Percentiles rank a stretch among this genome's conserved stretches.
Evolutionary conservation across 1,140 invertebrate species (phyloP).

Genomic region (Hylaeus volcanicus): DNA sequence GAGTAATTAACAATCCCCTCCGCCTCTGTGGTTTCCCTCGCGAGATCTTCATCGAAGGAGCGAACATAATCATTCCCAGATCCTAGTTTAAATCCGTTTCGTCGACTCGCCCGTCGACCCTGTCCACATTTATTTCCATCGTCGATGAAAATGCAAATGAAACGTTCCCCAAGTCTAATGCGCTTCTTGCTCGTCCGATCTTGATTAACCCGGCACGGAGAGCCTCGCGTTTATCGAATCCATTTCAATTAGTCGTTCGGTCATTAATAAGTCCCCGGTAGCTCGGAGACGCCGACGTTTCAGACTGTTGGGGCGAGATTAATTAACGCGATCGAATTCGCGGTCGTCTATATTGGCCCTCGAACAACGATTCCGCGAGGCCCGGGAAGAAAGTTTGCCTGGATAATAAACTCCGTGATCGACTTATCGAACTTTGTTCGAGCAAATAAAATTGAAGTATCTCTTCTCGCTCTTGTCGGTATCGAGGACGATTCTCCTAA

Average conservation of each 20-base stretch:
- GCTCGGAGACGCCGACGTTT: conserved; percentile 38
- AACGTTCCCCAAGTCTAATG: conserved; percentile 1
- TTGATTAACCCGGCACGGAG: neutral
- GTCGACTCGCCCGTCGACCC: no score
- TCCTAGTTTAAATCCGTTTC: neutral
- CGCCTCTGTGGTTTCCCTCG: neutral
- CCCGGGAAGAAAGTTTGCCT: conserved; percentile 3
- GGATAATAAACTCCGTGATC: neutral
- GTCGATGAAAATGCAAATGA: conserved; percentile 22
- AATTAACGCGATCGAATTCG: conserved; percentile 52
- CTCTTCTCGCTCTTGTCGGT: no score
- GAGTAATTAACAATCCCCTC: neutral
- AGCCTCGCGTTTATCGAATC: neutral
- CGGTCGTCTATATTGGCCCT: neutral
- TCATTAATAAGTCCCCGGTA: conserved; percentile 10
- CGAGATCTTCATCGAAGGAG: neutral
- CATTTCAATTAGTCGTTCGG: neutral
- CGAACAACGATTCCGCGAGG: conserved; percentile 25
- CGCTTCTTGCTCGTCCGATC: neutral
- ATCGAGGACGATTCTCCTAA: no score
- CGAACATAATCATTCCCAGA: neutral
- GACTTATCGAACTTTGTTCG: no score
- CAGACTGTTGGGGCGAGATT: conserved; percentile 48
- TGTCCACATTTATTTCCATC: conserved; percentile 3
- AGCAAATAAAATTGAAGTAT: no score